Percentiles rank a stretch among this genome's conserved stretches.
phyloP scores from a whole-genome alignment of 2,113 vertebrate species.

The Diadophis punctatus region DNA sequence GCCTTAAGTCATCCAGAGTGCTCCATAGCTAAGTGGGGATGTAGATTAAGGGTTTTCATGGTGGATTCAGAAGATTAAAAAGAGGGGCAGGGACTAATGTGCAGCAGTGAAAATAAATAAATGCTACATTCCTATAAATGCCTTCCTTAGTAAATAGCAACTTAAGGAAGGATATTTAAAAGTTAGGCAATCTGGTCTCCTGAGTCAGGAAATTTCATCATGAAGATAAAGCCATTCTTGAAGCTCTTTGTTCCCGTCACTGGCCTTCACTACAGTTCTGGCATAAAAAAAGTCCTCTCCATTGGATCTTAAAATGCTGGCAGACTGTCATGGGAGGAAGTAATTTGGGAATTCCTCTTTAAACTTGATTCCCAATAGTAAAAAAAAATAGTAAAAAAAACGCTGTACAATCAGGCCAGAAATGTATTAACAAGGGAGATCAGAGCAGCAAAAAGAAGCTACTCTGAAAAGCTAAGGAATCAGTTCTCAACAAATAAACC shows the following conservation, averaged over 20 bases:
- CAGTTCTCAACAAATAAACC: no score
- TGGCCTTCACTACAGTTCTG: background rate
- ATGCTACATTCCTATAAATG: background rate
- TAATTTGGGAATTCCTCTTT: background rate
- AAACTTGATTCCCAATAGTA: background rate
- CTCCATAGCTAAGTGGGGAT: background rate
- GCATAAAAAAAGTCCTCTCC: background rate
- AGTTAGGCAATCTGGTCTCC: background rate
- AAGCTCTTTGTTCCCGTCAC: background rate
- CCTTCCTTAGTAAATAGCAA: background rate
- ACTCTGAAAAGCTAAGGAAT: no score
- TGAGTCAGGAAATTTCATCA: background rate
- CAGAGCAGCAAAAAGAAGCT: no score
- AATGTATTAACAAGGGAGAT: no score
- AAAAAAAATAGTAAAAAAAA: no score
- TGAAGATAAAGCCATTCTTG: background rate
- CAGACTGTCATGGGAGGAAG: background rate
- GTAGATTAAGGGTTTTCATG: background rate
- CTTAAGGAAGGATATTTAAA: background rate
- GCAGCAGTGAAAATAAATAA: background rate
- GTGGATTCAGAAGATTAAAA: background rate
- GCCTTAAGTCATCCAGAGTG: background rate
- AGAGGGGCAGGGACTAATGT: background rate
- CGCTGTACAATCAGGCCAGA: no score
- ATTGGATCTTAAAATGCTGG: background rate